Conservation (phyloP, 1,140 invertebrate genomes). For the Caenorhabditis briggsae region DNA sequence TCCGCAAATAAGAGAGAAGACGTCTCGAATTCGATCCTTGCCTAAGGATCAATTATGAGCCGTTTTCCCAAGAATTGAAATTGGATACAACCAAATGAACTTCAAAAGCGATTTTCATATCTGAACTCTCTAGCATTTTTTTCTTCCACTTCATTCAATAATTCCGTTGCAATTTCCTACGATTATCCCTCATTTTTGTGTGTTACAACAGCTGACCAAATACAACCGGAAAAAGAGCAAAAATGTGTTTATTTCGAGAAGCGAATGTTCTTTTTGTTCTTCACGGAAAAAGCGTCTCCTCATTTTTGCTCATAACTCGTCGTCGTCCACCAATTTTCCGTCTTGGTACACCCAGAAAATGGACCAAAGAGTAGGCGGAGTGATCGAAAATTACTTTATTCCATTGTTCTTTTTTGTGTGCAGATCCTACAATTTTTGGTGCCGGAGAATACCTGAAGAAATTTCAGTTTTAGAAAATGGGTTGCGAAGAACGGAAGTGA, state of each 20-base stretch:
- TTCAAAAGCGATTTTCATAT: not conserved
- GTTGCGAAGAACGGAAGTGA: no score
- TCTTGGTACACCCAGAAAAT: conserved; percentile 37
- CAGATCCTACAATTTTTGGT: no score
- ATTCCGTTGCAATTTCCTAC: conserved; percentile 15
- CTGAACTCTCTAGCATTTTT: not conserved
- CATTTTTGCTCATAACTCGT: no score
- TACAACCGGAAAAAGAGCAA: conserved; percentile 25
- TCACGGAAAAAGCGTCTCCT: not conserved
- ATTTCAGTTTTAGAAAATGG: not conserved
- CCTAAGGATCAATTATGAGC: not conserved
- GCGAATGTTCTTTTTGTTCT: conserved; percentile 29
- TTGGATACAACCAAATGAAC: not conserved
- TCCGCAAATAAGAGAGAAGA: conserved; percentile 29
- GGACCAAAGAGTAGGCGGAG: conserved; percentile 51
- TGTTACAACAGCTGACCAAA: conserved; percentile 20
- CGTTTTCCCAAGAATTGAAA: conserved; percentile 17
- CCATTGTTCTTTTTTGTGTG: not conserved
- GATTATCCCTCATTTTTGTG: not conserved
- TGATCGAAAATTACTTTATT: conserved; percentile 50
- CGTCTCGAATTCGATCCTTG: conserved; percentile 9
- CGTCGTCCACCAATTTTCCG: conserved; percentile 18
- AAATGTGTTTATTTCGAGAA: conserved; percentile 49
- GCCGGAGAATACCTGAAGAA: not conserved
- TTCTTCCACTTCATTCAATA: not conserved